Evolutionary conservation across 2,888 invertebrate genomes (phyloP).

Genomic region (Bibio marci): DNA sequence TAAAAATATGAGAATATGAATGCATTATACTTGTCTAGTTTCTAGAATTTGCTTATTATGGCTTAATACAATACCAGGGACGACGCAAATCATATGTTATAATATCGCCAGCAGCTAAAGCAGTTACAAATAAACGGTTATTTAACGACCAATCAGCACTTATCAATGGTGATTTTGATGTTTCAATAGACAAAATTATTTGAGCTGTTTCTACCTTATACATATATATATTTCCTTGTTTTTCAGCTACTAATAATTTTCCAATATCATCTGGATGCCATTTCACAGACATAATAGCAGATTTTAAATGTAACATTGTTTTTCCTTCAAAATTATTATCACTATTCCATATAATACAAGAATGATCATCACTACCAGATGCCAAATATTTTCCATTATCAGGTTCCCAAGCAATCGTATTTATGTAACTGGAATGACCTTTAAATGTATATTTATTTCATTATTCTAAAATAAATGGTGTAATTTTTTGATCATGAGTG

Average conservation of each 20-base stretch:
- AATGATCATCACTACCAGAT: constrained; percentile 61
- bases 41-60: constrained; percentile 4
- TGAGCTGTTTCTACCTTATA: constrained; percentile 51
- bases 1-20: constrained; percentile 9
- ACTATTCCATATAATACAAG: constrained; percentile 48
- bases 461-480: neutral
- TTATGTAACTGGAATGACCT: constrained; percentile 51
- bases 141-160: constrained; percentile 53
- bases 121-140: constrained; percentile 37
- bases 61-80: constrained; percentile 34
- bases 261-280: constrained; percentile 53
- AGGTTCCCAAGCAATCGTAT: constrained; percentile 49
- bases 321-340: constrained; percentile 33
- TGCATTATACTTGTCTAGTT: neutral
- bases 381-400: constrained; percentile 45
- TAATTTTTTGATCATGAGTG: too few species aligned
- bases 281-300: constrained; percentile 46
- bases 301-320: constrained; percentile 36
- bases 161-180: constrained; percentile 40
- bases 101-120: constrained; percentile 46
- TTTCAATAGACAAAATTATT: constrained; percentile 46
- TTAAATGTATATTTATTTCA: constrained; percentile 7
- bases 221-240: constrained; percentile 52
- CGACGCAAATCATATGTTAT: constrained; percentile 49
- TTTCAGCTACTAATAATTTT: constrained; percentile 58